Evolutionary conservation across 2,113 vertebrate species (phyloP), one percentile per base, ranked within the genome.

Genomic region (Fregata magnificens): DNA sequence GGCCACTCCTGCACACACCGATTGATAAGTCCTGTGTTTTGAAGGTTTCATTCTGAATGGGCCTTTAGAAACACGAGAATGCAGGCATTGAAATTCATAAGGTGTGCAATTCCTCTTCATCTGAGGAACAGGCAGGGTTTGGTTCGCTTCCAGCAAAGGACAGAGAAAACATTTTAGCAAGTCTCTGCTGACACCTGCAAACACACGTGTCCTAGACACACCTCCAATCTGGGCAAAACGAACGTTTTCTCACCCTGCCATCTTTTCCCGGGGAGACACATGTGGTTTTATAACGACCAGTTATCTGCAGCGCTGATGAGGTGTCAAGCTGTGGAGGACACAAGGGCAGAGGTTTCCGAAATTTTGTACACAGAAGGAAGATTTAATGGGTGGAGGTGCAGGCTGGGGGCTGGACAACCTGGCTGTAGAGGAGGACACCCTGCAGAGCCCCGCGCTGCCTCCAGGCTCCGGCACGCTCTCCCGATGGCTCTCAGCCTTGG

Each of bases 191-290:
- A 81, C 44, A 73, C 59, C 71, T 78, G 82, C 53, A 56, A 82
- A 78, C 15, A 38, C 3, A 2, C 0, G 4, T 0, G 14, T 40
- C 38, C 4, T 26, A 11, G 5, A 36, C 55, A 58, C 31, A 59
- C 65, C 42, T 82, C 55, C 2, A 1, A 9, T 31, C 34, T 19
- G 25, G 11, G 38, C 69, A 62, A 79, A 90, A 72, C 38, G 36
- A 28, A 53, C 6, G 20, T 59, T 65, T 78, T 70, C 71, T 66
- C 95, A 78, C 67, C 63, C 38, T 26, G 16, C 38, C 40, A 9
- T 62, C 34, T 56, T 86, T 77, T 76, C 44, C 88, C 3, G 4
- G 18, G 61, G 58, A 69, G 47, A 50, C 11, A 62, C 62, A 73
- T 44, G 38, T 2, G 3, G 45, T 24, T 94, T 86, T 28, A 45